These are phyloP conservation scores for Mycalesis mineus DNA, from an alignment of 2,888 invertebrate species.

Conservation along the genomic window DNA sequence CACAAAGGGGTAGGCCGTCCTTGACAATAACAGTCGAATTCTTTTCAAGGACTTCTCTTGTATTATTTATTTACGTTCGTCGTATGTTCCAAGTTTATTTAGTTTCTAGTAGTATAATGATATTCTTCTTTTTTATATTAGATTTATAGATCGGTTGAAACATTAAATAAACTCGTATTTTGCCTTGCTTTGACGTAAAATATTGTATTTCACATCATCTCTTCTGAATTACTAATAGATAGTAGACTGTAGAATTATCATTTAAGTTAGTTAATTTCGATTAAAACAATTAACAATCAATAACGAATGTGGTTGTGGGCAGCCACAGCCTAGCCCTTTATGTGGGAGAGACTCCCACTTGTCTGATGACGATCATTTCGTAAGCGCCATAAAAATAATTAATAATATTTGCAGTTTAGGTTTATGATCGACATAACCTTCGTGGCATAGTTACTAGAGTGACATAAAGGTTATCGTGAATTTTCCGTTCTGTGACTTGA, in stretches of 20 bases:
- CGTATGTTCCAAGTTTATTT: not conserved
- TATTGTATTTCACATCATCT: not conserved
- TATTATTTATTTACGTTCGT: not conserved
- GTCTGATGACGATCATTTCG: not conserved
- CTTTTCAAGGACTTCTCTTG: not conserved
- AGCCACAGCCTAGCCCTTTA: conserved; percentile 7
- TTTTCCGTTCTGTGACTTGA: conserved; percentile 22
- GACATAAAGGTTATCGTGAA: not conserved
- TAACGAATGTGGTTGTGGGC: conserved; percentile 2
- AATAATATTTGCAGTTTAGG: not conserved
- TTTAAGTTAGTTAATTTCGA: not conserved
- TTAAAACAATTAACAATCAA: conserved; percentile 2
- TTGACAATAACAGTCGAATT: conserved; percentile 10
- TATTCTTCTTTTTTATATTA: too few relatives aligned
- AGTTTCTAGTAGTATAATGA: not conserved
- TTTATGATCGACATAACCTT: not conserved
- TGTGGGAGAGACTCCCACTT: conserved; percentile 5
- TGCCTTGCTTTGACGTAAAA: too few relatives aligned
- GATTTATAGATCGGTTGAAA: too few relatives aligned
- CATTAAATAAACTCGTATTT: too few relatives aligned
- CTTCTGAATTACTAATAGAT: not conserved
- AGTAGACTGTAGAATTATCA: not conserved
- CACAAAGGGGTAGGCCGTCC: conserved; percentile 16
- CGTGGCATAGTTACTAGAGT: not conserved
- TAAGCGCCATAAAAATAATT: not conserved